Evolutionary conservation across 2,797 vertebrate genomes (phyloP), one percentile per base, ranked within the genome.

Genomic region (Ibycter americanus): DNA sequence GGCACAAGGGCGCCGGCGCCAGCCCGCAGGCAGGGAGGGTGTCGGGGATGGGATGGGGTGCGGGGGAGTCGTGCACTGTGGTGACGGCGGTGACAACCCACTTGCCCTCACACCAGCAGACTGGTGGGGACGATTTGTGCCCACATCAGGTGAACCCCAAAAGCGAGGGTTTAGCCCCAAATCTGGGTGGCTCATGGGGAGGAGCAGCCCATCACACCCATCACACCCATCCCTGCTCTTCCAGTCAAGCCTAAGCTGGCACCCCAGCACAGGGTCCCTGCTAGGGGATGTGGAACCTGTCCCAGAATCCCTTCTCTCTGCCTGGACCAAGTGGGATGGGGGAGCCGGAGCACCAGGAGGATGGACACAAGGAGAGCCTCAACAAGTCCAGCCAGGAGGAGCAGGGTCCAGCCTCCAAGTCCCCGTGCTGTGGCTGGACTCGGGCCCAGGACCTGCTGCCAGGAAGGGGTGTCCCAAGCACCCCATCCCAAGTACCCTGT

Each of bases 1-100:
- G 93, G 90, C 96, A 95, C 95, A 96, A 93, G 96, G 96, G 95
- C 93, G 86, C 91, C 85, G 49, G 93, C 81, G 25, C 78, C 42
- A 23, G 87, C 96, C 86, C 58, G 63, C 85, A 62, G 96, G 94
- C 84, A 87, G 89, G 96, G 92, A 88, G 94, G 94, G 88, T 26
- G 36, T 47, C 9, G 10, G 76, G 81, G 68, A 36, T 4, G 18
- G 55, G 92, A 15, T 23, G 21, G 74, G 82, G 68, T 56, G 71
- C 44, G 84, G 84, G 81, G 91, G 83, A 18, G 93, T 70, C 42
- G 3, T 10, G 4, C 12, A 31, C 58, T 5, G 44, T 0, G 20
- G 93, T 42, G 77, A 49, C 72, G 6, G 42, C 3, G 22, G 76
- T 49, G 85, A 77, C 91, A 61, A 44, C 56, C 56, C 6, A 4